These are phyloP conservation scores for Athalia cordata DNA, from an alignment of 2,888 invertebrate species.

Conservation along the genomic window DNA sequence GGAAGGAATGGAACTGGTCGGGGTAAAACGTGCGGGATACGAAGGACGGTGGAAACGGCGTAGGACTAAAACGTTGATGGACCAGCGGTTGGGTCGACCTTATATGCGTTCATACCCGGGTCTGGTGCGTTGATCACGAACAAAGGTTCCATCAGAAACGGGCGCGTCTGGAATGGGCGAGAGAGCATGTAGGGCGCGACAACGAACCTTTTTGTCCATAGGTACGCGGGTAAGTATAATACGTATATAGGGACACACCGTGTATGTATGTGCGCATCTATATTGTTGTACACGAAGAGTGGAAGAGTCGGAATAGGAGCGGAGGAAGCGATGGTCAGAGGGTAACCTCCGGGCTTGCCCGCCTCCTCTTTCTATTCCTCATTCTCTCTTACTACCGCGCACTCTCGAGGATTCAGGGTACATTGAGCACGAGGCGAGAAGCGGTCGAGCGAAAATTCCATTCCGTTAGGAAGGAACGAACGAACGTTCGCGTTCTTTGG, in stretches of 20 bases:
- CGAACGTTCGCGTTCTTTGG: no score
- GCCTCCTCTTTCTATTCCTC: slow-evolving; percentile 4
- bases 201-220: background rate
- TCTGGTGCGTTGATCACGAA: slow-evolving; percentile 41
- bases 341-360: slow-evolving; percentile 10
- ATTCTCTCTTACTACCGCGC: slow-evolving; percentile 45
- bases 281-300: no score
- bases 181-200: slow-evolving; percentile 39
- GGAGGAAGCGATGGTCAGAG: slow-evolving; percentile 19
- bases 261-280: background rate
- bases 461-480: slow-evolving; percentile 49
- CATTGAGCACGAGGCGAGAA: slow-evolving; percentile 55
- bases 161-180: slow-evolving; percentile 34
- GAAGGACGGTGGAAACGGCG: slow-evolving; percentile 11
- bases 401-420: slow-evolving; percentile 60
- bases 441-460: slow-evolving; percentile 59
- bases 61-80: slow-evolving; percentile 29
- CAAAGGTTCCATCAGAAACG: slow-evolving; percentile 37
- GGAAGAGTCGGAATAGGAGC: background rate
- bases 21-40: slow-evolving; percentile 16
- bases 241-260: background rate
- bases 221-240: background rate
- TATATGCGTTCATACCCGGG: background rate
- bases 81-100: background rate
- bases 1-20: background rate